phyloP scores from a whole-genome alignment of 2,888 invertebrate genomes.

The Caenorhabditis japonica region DNA sequence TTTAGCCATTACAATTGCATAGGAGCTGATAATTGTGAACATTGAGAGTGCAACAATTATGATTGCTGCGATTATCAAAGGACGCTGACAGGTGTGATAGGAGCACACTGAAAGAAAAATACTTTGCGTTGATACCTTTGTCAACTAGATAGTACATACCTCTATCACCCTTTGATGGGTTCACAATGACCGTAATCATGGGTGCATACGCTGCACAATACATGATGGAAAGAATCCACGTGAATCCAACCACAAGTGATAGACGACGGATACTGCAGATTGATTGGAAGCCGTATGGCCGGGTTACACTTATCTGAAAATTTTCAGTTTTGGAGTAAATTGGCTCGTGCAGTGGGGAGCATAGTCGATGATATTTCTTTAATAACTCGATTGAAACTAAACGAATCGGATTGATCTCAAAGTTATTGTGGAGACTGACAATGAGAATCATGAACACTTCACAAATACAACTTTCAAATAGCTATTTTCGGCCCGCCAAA shows the following conservation, averaged over 20 bases:
- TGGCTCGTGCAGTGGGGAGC: too few relatives aligned
- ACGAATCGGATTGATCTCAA: too few relatives aligned
- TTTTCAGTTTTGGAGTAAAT: not conserved
- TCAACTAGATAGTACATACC: slow-evolving; percentile 10
- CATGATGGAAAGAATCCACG: slow-evolving; percentile 57
- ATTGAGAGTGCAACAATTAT: slow-evolving; percentile 59
- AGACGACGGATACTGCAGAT: slow-evolving; percentile 58
- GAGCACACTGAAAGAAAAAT: slow-evolving; percentile 61
- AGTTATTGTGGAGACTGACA: too few relatives aligned
- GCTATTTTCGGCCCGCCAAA: too few relatives aligned
- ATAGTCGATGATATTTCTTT: too few relatives aligned
- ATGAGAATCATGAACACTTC: too few relatives aligned
- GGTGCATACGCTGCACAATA: slow-evolving; percentile 63
- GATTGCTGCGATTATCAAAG: slow-evolving; percentile 63
- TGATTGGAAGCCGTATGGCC: slow-evolving; percentile 63
- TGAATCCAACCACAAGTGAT: slow-evolving; percentile 44
- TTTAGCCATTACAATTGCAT: slow-evolving; percentile 58
- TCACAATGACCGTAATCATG: slow-evolving; percentile 60
- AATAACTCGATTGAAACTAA: too few relatives aligned
- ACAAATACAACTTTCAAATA: too few relatives aligned
- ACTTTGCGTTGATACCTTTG: too few relatives aligned
- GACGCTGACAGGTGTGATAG: slow-evolving; percentile 62
- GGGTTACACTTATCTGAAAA: slow-evolving; percentile 61
- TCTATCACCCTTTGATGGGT: slow-evolving; percentile 45
- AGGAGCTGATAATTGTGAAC: slow-evolving; percentile 57